phyloP scores from a whole-genome alignment of 2,113 vertebrate species.

The Lepisosteus oculatus region DNA sequence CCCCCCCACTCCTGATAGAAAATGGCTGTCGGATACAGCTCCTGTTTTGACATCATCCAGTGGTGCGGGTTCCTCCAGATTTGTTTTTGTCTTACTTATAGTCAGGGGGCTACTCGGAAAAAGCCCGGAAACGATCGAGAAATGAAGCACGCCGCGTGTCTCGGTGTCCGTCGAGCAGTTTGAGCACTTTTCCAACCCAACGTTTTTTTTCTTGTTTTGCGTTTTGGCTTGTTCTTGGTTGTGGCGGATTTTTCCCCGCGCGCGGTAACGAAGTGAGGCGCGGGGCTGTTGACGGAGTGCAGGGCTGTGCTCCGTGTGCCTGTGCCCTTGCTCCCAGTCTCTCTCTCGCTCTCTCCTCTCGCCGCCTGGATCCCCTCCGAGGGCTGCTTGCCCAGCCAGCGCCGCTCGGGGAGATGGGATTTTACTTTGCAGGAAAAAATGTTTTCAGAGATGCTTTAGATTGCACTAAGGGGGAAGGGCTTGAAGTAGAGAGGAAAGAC shows the following conservation, averaged over 20 bases:
- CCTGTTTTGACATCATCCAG: slow-evolving; percentile 24
- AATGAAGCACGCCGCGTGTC: too few species aligned
- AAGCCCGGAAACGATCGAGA: neutral
- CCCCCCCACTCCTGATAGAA: slow-evolving; percentile 18
- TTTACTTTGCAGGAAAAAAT: slow-evolving; percentile 20
- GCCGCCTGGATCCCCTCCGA: slow-evolving; percentile 24
- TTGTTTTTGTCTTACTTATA: slow-evolving; percentile 17
- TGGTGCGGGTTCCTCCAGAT: slow-evolving; percentile 3
- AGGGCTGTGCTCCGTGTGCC: neutral
- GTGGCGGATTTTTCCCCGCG: neutral
- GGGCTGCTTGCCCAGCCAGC: slow-evolving; percentile 33
- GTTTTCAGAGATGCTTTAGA: too few species aligned
- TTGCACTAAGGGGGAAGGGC: too few species aligned
- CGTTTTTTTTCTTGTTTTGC: neutral
- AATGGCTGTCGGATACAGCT: slow-evolving; percentile 26
- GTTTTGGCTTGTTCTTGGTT: neutral
- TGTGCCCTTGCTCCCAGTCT: neutral
- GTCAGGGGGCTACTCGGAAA: neutral
- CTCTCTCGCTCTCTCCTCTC: neutral
- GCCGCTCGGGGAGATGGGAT: slow-evolving; percentile 28
- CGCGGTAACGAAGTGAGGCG: neutral
- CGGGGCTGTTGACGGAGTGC: too few species aligned
- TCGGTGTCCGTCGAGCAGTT: too few species aligned
- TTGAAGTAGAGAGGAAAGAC: too few species aligned
- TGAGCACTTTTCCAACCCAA: neutral